Percentiles rank a stretch among this genome's conserved stretches.
Evolutionary conservation across 2,113 vertebrate species (phyloP).

Genomic region (Nesoenas mayeri): DNA sequence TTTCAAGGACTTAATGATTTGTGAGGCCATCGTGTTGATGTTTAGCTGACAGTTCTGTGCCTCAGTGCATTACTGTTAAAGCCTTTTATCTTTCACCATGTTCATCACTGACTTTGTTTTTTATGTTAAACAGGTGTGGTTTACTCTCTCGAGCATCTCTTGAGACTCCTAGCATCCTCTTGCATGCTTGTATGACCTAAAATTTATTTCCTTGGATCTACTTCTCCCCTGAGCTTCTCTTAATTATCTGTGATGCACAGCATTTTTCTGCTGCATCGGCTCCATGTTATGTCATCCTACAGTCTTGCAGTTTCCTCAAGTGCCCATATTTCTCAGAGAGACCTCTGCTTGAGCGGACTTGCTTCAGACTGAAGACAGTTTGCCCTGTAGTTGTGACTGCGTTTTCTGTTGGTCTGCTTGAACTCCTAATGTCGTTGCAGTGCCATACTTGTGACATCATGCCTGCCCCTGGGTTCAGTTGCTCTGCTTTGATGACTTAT

Average conservation of each 20-base stretch:
- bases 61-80: neutral
- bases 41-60: neutral
- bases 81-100: neutral
- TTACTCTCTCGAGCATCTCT: neutral
- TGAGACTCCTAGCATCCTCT: neutral
- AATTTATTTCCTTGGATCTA: neutral
- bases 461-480: neutral
- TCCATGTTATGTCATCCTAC: neutral
- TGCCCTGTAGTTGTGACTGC: neutral
- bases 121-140: neutral
- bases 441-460: neutral
- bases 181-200: neutral
- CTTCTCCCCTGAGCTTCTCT: neutral
- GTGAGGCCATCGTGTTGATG: rapidly evolving
- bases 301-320: neutral
- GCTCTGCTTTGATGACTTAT: neutral
- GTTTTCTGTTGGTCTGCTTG: neutral
- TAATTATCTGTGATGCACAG: neutral
- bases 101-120: neutral
- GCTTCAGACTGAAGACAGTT: neutral
- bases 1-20: neutral
- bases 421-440: neutral
- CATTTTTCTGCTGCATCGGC: neutral
- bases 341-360: neutral
- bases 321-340: neutral